Base-by-base conservation (phyloP, 2,113 vertebrate genomes). In the Thymallus thymallus region DNA sequence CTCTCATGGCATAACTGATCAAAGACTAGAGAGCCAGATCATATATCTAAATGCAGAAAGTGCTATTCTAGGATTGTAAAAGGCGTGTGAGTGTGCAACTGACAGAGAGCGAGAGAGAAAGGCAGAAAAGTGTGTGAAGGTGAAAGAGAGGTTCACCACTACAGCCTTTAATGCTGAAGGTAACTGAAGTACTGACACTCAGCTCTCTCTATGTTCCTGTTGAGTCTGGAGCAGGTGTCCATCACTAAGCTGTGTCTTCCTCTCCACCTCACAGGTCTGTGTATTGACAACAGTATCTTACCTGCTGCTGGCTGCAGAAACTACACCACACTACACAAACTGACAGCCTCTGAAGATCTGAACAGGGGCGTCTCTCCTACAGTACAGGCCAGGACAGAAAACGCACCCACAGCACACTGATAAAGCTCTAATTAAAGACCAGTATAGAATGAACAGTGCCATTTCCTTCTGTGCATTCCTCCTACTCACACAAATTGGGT, bases 1-100 rank as follows among this genome's bases (percentile, higher is more conserved):
- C 61, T 29, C 61, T 72, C 5, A 23, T 48, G 10, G 69, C 22
- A 48, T n/a, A 26, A 55, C 55, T 45, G 58, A 72, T 41, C 60
- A 26, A 24, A 24, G 35, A 41, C 35, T 7, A 41, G 35, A 30
- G 51, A 70, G 51, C 24, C 68, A 70, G 1, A 20, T 14, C 5
- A 32, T 35, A 58, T 20, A 58, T 69, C 22, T 48, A 6, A 41
- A 12, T 13, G 35, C 41, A 41, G 20, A 51, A 1, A 16, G 30
- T 20, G 63, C n/a, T 9, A 22, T 29, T 65, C 18, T 65, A 20
- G 6, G 46, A 18, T n/a, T 56, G 23, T 24, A 20, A 5, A 48
- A 9, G 6, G 12, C 22, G 32, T 46, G 65, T 12, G 32, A 1
- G 26, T 46, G 68, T n/a, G 22, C 22, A 10, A 62, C 10, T 13